Evolutionary conservation across 2,888 invertebrate species (phyloP), one percentile per base, ranked within the genome.

Genomic region (Ennomos erosarius): DNA sequence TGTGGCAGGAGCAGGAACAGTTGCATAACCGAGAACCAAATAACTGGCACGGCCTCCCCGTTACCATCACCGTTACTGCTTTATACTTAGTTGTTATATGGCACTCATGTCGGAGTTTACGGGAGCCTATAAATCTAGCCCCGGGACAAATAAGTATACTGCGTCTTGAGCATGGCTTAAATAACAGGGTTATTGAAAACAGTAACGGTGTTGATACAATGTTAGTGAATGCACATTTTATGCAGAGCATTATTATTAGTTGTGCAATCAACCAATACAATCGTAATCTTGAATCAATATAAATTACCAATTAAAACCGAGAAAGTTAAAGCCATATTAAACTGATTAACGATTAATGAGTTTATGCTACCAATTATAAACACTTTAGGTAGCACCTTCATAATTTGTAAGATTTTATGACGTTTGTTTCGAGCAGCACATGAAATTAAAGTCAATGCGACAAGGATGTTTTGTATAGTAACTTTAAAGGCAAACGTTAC

Each of bases 41-140:
- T 74, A 82, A 83, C 77, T 76, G 75, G 82, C 74, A 70, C 77
- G 62, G 58, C 65, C 75, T 78, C 79, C 79, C 87, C 87, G 87
- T 87, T 87, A 85, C 71, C 13, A 46, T 61, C 65, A 79, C 87
- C 82, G 87, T 83, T 85, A 85, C 67, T 68, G 72, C 26, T 26
- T 78, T 74, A 80, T 81, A n/a, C n/a, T n/a, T n/a, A 70, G 67
- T 71, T 69, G 75, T 69, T 76, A 70, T 73, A 77, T 75, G 69
- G 71, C 69, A 68, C 75, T 68, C 70, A 59, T 65, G 68, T 70
- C 61, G 65, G 51, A 64, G 65, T 69, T 68, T 66, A 64, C 58
- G 55, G 69, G 66, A 70, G 16, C 48, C 57, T 13, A 58, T 65
- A 61, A 60, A 60, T 60, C 38, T 49, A 63, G 26, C 61, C 57